These are phyloP conservation scores for Gastracanthus pulcherrimus DNA, from an alignment of 2,888 invertebrate species.

Conservation along the genomic window DNA sequence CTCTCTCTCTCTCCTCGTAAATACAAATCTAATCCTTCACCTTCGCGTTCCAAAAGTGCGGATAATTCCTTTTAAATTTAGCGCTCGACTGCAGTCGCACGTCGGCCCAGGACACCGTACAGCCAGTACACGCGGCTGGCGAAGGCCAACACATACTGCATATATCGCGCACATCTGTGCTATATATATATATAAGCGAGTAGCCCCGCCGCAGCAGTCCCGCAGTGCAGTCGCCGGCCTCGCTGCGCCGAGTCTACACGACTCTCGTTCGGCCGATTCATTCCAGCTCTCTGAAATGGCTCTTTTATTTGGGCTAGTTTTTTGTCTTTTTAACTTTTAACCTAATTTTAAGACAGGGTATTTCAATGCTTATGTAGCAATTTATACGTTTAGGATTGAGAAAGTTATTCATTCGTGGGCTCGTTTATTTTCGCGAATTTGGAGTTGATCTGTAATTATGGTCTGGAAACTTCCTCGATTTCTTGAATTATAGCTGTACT, in stretches of 20 bases:
- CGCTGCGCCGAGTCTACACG: conserved; percentile 7
- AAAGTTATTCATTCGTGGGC: too few species aligned
- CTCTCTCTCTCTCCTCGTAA: too few species aligned
- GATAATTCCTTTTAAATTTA: conserved; percentile 44
- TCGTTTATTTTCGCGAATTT: too few species aligned
- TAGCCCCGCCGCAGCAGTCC: conserved; percentile 64
- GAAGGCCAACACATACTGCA: not conserved
- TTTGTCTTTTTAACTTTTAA: not conserved
- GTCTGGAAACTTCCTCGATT: too few species aligned
- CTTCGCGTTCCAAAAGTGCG: conserved; percentile 6
- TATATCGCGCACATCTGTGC: conserved; percentile 39
- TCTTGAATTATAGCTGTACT: too few species aligned
- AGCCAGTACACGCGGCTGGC: conserved; percentile 48
- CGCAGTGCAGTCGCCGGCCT: conserved; percentile 70
- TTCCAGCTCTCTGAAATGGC: conserved; percentile 38
- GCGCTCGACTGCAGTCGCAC: not conserved
- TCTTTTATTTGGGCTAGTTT: not conserved
- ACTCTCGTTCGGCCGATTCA: conserved; percentile 26
- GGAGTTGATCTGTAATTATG: too few species aligned
- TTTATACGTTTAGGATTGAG: too few species aligned
- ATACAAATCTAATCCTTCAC: too few species aligned
- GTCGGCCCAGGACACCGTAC: conserved; percentile 40
- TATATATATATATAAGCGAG: not conserved
- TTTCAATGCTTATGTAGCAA: not conserved
- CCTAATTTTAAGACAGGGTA: not conserved